A percentile compares a stretch with the other conserved stretches of the same genome.
Conservation (phyloP, 1,140 invertebrate genomes). For the Neodiprion virginianus region DNA sequence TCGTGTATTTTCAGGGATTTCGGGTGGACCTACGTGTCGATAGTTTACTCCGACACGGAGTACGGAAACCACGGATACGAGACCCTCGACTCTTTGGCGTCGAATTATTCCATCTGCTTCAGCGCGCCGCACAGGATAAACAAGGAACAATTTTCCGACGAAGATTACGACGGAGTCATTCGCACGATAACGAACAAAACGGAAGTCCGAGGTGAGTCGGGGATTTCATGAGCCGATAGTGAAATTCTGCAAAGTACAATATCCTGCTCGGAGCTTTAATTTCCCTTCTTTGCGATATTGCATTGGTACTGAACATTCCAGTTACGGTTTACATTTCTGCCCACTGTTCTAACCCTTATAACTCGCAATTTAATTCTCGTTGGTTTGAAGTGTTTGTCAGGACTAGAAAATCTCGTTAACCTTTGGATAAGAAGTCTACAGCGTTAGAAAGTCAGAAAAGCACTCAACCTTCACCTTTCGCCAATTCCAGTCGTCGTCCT, state of each 20-base stretch:
- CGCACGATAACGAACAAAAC: slow-evolving; percentile 48
- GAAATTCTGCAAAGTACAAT: no score
- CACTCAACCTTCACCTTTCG: background rate
- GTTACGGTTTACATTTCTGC: no score
- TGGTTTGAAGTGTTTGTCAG: no score
- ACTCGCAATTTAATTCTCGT: no score
- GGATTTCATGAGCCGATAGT: background rate
- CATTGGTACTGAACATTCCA: no score
- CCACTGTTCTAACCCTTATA: no score
- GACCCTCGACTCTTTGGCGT: slow-evolving; percentile 58
- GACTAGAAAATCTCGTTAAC: no score
- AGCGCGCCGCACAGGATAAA: slow-evolving; percentile 54
- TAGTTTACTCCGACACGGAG: slow-evolving; percentile 68
- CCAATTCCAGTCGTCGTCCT: slow-evolving; percentile 62
- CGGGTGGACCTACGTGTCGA: slow-evolving; percentile 65
- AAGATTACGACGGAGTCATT: slow-evolving; percentile 62
- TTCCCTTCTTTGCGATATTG: no score
- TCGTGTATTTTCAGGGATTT: slow-evolving; percentile 54
- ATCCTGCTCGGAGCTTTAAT: no score
- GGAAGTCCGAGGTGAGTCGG: slow-evolving; percentile 43
- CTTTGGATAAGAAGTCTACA: no score
- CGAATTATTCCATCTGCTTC: slow-evolving; percentile 64
- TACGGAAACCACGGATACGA: slow-evolving; percentile 65
- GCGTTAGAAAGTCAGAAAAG: no score
- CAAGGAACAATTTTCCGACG: slow-evolving; percentile 52